Base-by-base conservation (phyloP, 2,797 vertebrate species). In the Caiman crocodilus region DNA sequence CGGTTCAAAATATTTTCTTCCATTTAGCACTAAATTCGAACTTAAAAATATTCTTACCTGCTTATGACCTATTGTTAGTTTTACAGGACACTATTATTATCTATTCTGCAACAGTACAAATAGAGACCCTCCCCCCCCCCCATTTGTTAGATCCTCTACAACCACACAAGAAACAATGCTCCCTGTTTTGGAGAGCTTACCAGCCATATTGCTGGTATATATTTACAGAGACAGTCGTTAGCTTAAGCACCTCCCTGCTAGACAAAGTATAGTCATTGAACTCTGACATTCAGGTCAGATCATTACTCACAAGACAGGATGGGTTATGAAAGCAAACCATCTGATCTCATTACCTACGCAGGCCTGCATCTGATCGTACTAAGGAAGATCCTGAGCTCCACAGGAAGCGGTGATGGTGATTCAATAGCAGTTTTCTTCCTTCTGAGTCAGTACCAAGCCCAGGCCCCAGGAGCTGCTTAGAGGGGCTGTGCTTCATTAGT, bases 31-130 rank as follows among this genome's bases (percentile, higher is more conserved):
- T 35, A 30, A 84, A 77, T 77, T 23, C 75, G 50, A 2, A 57
- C 9, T 69, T 26, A 64, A 1, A 59, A 84, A 79, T n/a, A 73
- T 50, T 50, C 69, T 73, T 50, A 73, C 50, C 32, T 50, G 69
- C 25, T 73, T 73, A 20, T 71, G 35, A 76, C 65, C 65, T 89
- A 30, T 55, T 87, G 89, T 77, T 78, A 50, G 56, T 83, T 82
- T 55, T 13, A 20, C 28, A 26, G 59, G 42, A 30, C 15, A 30
- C 10, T 35, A 6, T 30, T 92, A 73, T 50, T 0, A 1, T 69
- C n/a, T 76, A 28, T 79, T 61, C 25, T 59, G 65, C 7, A 55
- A 7, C 5, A 7, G 74, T 50, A 79, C 4, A 9, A 56, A 23
- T 50, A 50, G 42, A 50, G 10, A 50, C 42, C 42, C 35, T n/a